phyloP scores from a whole-genome alignment of 2,113 vertebrate genomes.

The Aramus guarauna region DNA sequence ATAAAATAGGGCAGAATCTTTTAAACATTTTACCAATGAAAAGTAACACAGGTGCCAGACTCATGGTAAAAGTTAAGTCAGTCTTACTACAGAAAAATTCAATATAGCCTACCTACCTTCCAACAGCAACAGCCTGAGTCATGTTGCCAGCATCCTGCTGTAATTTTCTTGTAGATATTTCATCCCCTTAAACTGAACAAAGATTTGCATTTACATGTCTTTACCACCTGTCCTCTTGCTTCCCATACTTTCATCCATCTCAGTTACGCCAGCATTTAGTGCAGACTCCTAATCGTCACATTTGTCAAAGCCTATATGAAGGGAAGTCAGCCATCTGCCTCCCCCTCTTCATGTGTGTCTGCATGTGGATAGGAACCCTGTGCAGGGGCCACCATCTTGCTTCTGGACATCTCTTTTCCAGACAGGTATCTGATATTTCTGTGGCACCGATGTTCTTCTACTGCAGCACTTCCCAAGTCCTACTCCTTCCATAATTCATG shows the following conservation, averaged over 20 bases:
- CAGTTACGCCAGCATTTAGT: rapidly evolving
- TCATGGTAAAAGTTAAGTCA: not conserved
- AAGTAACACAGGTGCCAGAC: not conserved
- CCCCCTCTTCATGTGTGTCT: not conserved
- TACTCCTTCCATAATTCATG: not conserved
- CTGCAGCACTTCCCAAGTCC: not conserved
- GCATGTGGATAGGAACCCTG: not conserved
- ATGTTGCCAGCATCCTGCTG: not conserved
- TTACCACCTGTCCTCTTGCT: not conserved
- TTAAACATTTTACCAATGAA: not conserved
- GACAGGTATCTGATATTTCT: not conserved
- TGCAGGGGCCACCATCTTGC: not conserved
- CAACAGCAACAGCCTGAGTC: not conserved
- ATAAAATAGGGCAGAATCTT: not conserved
- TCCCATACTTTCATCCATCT: not conserved
- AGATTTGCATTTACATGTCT: rapidly evolving
- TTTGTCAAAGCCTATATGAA: not conserved
- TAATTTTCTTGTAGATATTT: not conserved
- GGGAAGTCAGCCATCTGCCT: not conserved
- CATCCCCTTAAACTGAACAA: not conserved
- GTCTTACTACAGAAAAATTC: not conserved
- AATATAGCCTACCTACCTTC: not conserved
- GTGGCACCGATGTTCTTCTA: not conserved
- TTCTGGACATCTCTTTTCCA: not conserved
- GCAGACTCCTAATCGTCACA: not conserved